phyloP scores from a whole-genome alignment of 2,888 invertebrate species.

The Glaucopsyche alexis region DNA sequence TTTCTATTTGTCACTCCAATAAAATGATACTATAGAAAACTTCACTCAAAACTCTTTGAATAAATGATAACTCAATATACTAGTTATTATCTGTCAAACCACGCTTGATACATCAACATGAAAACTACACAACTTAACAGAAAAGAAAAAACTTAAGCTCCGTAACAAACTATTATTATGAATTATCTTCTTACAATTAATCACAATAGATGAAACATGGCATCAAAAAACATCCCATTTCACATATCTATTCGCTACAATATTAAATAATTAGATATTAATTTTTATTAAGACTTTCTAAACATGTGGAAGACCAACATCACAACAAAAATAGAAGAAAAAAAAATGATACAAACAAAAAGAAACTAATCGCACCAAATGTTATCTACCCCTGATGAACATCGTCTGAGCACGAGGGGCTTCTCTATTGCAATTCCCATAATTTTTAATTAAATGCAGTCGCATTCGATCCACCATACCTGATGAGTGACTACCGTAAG shows the following conservation, averaged over 20 bases:
- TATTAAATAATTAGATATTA: conserved; percentile 65
- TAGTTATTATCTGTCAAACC: conserved; percentile 23
- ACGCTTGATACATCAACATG: conserved; percentile 34
- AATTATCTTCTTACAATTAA: conserved; percentile 45
- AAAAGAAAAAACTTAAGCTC: conserved; percentile 41
- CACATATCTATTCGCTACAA: conserved; percentile 60
- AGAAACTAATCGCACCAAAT: conserved; percentile 60
- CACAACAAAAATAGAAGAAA: conserved; percentile 76
- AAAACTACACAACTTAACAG: conserved; percentile 49
- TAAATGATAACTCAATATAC: background rate
- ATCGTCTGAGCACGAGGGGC: conserved; percentile 7
- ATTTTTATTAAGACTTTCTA: conserved; percentile 57
- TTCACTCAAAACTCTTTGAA: no score
- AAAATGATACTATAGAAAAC: no score
- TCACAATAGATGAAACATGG: conserved; percentile 52
- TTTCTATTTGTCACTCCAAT: no score
- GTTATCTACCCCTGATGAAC: conserved; percentile 29
- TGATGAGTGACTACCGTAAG: background rate
- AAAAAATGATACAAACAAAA: conserved; percentile 61
- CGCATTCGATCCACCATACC: conserved; percentile 8
- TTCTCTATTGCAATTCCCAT: conserved; percentile 29
- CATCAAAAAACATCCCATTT: conserved; percentile 51
- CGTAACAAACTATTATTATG: conserved; percentile 41
- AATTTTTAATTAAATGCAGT: conserved; percentile 14
- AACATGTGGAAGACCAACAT: conserved; percentile 77